Evolutionary conservation across 2,888 invertebrate genomes (phyloP).

Genomic region (Crepidodera aurea): DNA sequence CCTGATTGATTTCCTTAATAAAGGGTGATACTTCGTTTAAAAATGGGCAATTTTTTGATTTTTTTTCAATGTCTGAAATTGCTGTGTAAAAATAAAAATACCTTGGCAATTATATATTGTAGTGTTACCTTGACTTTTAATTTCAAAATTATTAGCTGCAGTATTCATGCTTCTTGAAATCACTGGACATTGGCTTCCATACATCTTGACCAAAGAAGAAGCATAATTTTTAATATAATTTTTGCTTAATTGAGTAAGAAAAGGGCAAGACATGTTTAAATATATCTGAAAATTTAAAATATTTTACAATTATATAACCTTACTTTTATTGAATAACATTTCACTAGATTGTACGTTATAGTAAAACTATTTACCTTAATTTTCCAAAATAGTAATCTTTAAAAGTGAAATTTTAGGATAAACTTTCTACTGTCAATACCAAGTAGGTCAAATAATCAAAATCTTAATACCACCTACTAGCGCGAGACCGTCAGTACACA

Average conservation of each 20-base stretch:
- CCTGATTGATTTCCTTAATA: constrained; percentile 73
- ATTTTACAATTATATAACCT: constrained; percentile 12
- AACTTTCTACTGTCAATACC: constrained; percentile 10
- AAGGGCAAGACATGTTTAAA: constrained; percentile 84
- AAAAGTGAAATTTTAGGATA: constrained; percentile 11
- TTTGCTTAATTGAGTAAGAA: constrained; percentile 80
- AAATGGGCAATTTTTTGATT: constrained; percentile 66
- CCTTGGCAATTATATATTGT: neutral
- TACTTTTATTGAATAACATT: constrained; percentile 10
- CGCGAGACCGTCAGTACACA: neutral
- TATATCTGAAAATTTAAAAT: neutral
- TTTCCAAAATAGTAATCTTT: neutral
- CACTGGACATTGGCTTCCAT: constrained; percentile 83
- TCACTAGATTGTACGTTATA: neutral
- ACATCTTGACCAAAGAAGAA: constrained; percentile 76
- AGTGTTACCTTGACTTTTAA: constrained; percentile 42
- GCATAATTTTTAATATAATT: constrained; percentile 86
- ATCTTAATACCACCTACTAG: neutral
- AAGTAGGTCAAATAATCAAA: constrained; percentile 21
- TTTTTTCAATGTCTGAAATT: constrained; percentile 28
- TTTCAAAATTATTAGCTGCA: constrained; percentile 37
- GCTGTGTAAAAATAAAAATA: constrained; percentile 9
- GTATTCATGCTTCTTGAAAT: constrained; percentile 66
- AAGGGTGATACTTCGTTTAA: constrained; percentile 64
- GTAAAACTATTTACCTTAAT: neutral